Evolutionary conservation across 64 coral and sea anemone species (phyloP), one percentile per base, ranked within the genome.

Genomic region (Anthopleura sola): DNA sequence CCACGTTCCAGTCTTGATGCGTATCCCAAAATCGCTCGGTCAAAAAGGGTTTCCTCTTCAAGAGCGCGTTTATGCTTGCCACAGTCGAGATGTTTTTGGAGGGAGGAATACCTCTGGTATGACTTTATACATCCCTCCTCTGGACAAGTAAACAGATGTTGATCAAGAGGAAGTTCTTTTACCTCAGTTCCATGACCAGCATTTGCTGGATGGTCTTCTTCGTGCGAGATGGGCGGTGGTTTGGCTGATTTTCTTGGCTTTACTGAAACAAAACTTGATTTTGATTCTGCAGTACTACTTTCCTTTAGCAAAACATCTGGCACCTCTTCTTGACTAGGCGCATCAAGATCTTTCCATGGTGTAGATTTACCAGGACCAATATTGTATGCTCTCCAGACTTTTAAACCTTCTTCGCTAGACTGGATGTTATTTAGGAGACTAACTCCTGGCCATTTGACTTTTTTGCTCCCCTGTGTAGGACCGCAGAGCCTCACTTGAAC

Each of bases 351-450:
- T 37, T 83, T 36, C 81, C 81, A 83, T 34, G 49, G 49, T 55
- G 56, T 34, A 28, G 55, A 19, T 64, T 85, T 85, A 56, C 83
- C 57, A 23, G 57, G 34, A 31, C 83, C 83, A 64, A 66, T 85
- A 36, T 85, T 85, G 83, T 85, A 85, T 36, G 83, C 83, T 66
- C 28, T 62, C 83, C 83, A 85, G 23, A 85, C 83, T 62, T 85
- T 85, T 66, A 85, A 39, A 49, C 54, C 83, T 56, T 85, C 57
- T 51, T 85, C 60, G 38, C 54, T 62, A 85, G 36, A 85, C 57
- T 85, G 54, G 83, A 62, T 62, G 57, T 85, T 85, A 66, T 85
- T 56, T 15, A 85, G 5, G 33, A 83, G 82, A 57, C 82, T 83
- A 51, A 83, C 53, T 34, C 55, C 82, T 51, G 46, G 48, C 74